Conservation (phyloP, 2,797 vertebrate species). For the Nyctalus aviator region DNA sequence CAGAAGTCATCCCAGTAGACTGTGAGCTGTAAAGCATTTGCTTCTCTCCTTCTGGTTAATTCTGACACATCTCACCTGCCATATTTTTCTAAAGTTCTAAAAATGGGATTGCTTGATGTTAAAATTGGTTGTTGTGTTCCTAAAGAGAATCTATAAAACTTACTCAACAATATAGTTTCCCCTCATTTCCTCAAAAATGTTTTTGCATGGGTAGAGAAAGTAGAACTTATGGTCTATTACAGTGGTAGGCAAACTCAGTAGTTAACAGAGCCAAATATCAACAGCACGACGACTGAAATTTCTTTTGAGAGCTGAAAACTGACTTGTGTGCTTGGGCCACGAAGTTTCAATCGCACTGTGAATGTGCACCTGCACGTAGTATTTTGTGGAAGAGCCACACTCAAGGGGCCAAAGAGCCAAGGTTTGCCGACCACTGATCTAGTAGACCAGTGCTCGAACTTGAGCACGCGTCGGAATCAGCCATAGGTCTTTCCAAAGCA, state of each 20-base stretch:
- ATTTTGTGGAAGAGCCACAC: no score
- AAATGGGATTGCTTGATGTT: background rate
- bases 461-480: background rate
- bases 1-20: conserved; percentile 37
- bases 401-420: no score
- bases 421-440: no score
- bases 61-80: background rate
- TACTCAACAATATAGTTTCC: background rate
- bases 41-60: conserved; percentile 12
- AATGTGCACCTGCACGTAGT: no score
- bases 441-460: background rate
- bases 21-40: background rate
- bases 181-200: background rate
- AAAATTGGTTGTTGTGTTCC: background rate
- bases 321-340: no score
- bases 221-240: background rate
- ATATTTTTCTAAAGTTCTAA: conserved; percentile 7
- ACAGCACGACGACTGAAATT: no score
- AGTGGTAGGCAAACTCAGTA: no score
- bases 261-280: no score
- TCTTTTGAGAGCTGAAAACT: no score
- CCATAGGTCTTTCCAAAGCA: background rate
- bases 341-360: no score
- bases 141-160: background rate
- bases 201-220: background rate